Conservation (phyloP, 2,113 vertebrate genomes). For the Rhea pennata region DNA sequence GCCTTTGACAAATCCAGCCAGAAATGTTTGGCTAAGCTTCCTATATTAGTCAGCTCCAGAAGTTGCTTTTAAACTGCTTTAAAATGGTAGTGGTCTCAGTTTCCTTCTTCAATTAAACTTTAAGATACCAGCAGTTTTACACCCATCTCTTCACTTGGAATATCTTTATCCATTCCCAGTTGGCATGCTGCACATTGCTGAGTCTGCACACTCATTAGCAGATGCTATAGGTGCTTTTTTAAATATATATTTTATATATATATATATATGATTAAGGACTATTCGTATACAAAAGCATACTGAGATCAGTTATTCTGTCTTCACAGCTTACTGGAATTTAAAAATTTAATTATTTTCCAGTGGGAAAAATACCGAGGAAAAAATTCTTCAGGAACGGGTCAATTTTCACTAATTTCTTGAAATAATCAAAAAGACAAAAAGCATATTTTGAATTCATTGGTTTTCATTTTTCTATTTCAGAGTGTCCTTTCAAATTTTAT, state of each 20-base stretch:
- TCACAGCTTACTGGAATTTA: not conserved
- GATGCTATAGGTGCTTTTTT: not conserved
- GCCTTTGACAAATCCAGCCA: not conserved
- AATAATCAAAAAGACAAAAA: not conserved
- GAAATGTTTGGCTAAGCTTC: not conserved
- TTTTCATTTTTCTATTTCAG: not conserved
- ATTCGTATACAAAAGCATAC: not conserved
- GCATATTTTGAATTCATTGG: not conserved
- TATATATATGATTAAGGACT: not conserved
- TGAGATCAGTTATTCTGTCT: not conserved
- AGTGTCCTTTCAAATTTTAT: not conserved
- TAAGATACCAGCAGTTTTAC: not conserved
- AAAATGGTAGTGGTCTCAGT: not conserved
- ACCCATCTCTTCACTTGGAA: not conserved
- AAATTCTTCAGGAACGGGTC: not conserved
- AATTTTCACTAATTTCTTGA: not conserved
- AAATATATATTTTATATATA: too few species aligned
- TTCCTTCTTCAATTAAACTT: conserved; percentile 3
- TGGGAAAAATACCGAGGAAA: not conserved
- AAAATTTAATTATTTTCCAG: not conserved
- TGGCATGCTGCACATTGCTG: not conserved
- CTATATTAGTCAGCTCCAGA: not conserved
- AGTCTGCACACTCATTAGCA: not conserved
- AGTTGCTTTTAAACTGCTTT: not conserved
- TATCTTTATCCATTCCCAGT: not conserved